Conservation (phyloP, 2,113 vertebrate genomes). For the Ceuthmochares aereus region DNA sequence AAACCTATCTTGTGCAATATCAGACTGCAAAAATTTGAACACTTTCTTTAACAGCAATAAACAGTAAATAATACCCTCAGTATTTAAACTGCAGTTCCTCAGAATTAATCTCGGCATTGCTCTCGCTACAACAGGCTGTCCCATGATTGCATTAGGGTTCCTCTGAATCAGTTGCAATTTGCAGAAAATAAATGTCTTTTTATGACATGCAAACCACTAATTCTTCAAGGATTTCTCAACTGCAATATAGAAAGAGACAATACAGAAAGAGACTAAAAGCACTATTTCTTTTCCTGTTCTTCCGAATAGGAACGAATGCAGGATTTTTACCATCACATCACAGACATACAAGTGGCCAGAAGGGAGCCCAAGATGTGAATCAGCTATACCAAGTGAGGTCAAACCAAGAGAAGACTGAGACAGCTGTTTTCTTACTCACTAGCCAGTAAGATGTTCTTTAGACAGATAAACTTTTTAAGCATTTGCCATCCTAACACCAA, state of each 20-base stretch:
- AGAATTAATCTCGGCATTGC: background rate
- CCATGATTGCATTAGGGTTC: background rate
- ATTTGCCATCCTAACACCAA: background rate
- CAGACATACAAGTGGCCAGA: background rate
- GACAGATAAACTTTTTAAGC: background rate
- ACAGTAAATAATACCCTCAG: background rate
- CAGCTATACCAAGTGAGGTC: background rate
- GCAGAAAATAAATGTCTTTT: background rate
- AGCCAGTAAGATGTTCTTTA: accelerated
- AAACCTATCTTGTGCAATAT: background rate
- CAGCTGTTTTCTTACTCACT: background rate
- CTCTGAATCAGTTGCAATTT: background rate
- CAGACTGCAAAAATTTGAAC: background rate
- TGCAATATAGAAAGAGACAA: no score
- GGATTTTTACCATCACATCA: background rate
- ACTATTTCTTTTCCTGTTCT: background rate
- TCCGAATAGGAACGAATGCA: background rate
- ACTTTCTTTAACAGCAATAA: background rate
- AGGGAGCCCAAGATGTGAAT: background rate
- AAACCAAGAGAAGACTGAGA: background rate
- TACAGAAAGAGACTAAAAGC: background rate
- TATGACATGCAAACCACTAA: background rate
- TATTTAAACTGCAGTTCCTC: background rate
- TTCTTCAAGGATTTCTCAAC: background rate
- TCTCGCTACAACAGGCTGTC: background rate